Percentiles rank a stretch among this genome's conserved stretches.
Conservation (phyloP, 2,797 vertebrate species). For the Lagocephalus sceleratus region DNA sequence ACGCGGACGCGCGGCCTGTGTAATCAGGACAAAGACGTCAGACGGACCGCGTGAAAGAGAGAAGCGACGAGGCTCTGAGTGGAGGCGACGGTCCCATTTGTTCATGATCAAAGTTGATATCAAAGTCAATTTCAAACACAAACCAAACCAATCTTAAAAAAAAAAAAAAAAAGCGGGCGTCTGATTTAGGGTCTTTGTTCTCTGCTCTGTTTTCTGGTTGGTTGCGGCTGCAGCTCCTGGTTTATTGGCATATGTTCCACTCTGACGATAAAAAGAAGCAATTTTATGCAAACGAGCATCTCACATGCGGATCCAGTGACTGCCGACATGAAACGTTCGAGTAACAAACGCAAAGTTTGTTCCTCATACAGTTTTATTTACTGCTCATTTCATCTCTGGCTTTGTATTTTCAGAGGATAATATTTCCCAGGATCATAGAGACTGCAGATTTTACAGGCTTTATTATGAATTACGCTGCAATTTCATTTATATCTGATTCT, state of each 20-base stretch:
- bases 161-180: slow-evolving; percentile 27
- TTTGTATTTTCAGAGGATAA: background rate
- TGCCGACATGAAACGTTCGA: no score
- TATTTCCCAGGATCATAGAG: background rate
- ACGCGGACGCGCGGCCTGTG: background rate
- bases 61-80: slow-evolving; percentile 35
- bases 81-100: slow-evolving; percentile 49
- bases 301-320: no score
- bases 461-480: background rate
- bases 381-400: no score
- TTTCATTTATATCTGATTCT: background rate
- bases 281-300: no score
- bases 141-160: slow-evolving; percentile 40
- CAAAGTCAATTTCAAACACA: slow-evolving; percentile 50
- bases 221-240: slow-evolving; percentile 12
- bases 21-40: slow-evolving; percentile 26
- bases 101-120: slow-evolving; percentile 56
- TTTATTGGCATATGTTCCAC: slow-evolving; percentile 1
- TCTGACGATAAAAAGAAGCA: no score
- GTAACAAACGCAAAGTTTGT: no score
- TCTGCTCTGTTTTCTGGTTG: slow-evolving; percentile 18
- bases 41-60: slow-evolving; percentile 43
- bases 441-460: background rate
- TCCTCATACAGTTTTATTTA: no score
- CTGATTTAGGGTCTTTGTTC: slow-evolving; percentile 37